Base-by-base conservation (phyloP, 2,113 vertebrate species). In the Hippopotamus amphibius region DNA sequence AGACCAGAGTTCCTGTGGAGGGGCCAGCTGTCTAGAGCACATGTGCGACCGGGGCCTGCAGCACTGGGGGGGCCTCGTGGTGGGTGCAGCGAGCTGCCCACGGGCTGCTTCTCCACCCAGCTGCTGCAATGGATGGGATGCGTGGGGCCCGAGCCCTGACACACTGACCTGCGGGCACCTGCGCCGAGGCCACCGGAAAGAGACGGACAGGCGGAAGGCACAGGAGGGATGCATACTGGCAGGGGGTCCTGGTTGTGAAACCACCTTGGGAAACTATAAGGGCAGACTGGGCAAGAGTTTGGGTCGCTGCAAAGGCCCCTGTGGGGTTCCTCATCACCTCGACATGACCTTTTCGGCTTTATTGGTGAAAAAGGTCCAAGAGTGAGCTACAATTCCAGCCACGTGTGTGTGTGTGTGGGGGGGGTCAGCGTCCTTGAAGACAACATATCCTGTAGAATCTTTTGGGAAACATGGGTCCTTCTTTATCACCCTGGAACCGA, bases 121-220 rank as follows among this genome's bases (percentile, higher is more conserved):
- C 68, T 41, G 55, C 14, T 0, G 3, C 57, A 28, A 46, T n/a
- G n/a, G n/a, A n/a, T 19, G 30, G 55, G 11, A 63, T 41, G 30
- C 1, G 57, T 83, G 41, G 41, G 41, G 55, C 16, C 81, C 28
- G 26, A 84, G 66, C 19, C 77, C 30, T 1, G 0, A 43, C 87
- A 46, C 48, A 30, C 22, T 8, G 7, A 53, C 46, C 59, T 13
- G 22, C 50, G 66, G 55, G 28, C 21, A 17, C 84, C 86, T 61
- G 76, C 93, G 88, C 89, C 76, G 94, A 96, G 97, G 97, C 96
- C 90, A 88, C 41, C 74, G 88, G 97, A 97, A 96, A 5, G 57
- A 7, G 2, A 26, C 8, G 46, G 80, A 71, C 53, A 55, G 92
- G 82, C 2, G 16, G 95, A 59, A 16, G 50, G 66, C 68, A 28